These are phyloP conservation scores for Trochalopteron elliotii DNA, from an alignment of 2,113 vertebrate genomes.

Conservation along the genomic window DNA sequence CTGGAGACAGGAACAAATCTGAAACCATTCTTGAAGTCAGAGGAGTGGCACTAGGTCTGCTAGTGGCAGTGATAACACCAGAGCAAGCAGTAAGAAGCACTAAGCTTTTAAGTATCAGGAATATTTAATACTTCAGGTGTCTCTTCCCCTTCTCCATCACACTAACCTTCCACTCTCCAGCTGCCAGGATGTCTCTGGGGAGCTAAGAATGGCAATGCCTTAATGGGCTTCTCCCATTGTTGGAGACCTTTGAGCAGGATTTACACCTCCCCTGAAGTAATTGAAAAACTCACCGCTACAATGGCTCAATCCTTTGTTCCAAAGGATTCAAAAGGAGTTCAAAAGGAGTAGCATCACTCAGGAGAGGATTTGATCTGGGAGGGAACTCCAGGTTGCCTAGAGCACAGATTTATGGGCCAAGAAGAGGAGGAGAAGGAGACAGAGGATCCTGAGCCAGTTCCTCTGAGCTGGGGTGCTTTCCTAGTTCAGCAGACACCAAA, in stretches of 20 bases:
- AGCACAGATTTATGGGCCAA: background rate
- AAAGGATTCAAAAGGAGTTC: background rate
- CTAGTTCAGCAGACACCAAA: background rate
- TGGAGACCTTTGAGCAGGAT: background rate
- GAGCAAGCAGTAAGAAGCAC: background rate
- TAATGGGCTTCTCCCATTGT: background rate
- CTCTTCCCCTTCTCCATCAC: background rate
- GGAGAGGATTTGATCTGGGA: background rate
- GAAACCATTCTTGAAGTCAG: background rate
- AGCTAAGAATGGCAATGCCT: background rate
- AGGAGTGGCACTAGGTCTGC: background rate
- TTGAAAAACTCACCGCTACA: background rate
- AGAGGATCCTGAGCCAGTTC: background rate
- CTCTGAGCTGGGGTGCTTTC: background rate
- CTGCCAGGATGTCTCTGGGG: background rate
- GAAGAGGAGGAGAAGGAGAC: background rate
- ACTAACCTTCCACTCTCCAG: background rate
- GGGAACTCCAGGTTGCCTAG: background rate
- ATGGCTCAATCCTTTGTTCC: background rate
- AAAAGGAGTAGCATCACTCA: background rate
- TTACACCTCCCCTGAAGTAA: background rate
- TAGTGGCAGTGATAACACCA: background rate
- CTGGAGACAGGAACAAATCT: background rate
- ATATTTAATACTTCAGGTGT: background rate
- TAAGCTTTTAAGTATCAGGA: background rate